Evolutionary conservation across 2,113 vertebrate genomes (phyloP), one percentile per base, ranked within the genome.

Genomic region (Casuarius casuarius): DNA sequence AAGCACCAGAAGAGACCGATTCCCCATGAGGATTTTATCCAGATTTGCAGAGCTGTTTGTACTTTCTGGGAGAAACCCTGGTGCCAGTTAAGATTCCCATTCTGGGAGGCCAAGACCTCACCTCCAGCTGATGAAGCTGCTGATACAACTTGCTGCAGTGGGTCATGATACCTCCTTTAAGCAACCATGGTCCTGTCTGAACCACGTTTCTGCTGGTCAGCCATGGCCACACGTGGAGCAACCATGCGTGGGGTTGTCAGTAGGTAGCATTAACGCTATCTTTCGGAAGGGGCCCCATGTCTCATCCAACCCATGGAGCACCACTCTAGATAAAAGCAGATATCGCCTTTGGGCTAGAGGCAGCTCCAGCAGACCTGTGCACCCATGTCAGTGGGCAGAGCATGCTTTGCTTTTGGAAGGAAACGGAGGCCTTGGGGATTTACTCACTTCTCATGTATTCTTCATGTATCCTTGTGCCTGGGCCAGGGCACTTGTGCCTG

Each of bases 1-100:
- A 96, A 94, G 74, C 89, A 94, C 80, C 95, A 91, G 92, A 96
- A 96, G 95, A 96, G 87, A 95, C 95, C 72, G 94, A 95, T 46
- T 95, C 92, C 96, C 94, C 92, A 94, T 95, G 92, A 62, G 52
- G 71, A 26, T 84, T 91, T 93, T 94, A 91, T 91, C 91, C 92
- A 94, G 10, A 40, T n/a, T 75, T 87, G 51, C 83, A 92, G 86
- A 96, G 20, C 70, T 86, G 63, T 84, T 77, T 76, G 80, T 77
- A 38, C 49, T 87, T 93, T 22, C 44, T 85, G 48, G 56, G 29
- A 91, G 48, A 94, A 95, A 66, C 87, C 48, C 15, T 93, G 54
- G 65, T 84, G 40, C 68, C 29, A 29, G 8, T 74, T 90, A 75
- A 66, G 12, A 23, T 84, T 90, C 65, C 29, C 38, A 75, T 61